A percentile compares a stretch with the other conserved stretches of the same genome.
Evolutionary conservation across 2,113 vertebrate genomes (phyloP).

Genomic region (Nothoprocta pentlandii): DNA sequence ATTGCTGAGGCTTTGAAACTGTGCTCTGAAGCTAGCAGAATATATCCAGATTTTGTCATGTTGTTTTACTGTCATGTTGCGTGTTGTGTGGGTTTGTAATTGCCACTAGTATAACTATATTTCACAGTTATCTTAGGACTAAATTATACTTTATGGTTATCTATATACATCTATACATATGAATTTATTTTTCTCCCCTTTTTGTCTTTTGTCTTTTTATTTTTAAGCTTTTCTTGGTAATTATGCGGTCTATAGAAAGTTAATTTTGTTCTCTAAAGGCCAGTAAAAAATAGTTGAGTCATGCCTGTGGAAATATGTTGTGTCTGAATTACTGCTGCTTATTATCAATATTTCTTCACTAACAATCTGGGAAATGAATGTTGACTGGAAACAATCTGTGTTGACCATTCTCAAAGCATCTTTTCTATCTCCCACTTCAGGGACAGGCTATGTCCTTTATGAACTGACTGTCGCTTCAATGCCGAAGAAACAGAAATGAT

Average conservation of each 20-base stretch:
- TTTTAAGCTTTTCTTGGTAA: neutral
- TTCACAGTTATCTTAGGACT: neutral
- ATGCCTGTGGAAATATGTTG: neutral
- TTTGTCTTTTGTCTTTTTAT: fast-evolving
- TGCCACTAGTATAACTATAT: neutral
- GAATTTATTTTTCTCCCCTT: neutral
- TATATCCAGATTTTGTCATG: neutral
- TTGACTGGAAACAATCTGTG: neutral
- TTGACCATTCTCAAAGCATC: neutral
- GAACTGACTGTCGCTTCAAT: slow-evolving; percentile 77
- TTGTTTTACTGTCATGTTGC: neutral
- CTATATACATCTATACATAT: neutral
- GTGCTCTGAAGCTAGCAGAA: neutral
- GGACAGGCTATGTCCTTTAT: slow-evolving; percentile 81
- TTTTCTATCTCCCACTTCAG: slow-evolving; percentile 75
- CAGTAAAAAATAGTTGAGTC: fast-evolving
- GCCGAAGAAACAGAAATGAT: slow-evolving; percentile 85
- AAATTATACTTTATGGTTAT: neutral
- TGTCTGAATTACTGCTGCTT: neutral
- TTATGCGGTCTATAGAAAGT: neutral
- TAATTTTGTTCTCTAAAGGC: neutral
- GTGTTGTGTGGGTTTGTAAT: neutral
- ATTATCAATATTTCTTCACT: neutral
- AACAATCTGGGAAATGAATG: neutral
- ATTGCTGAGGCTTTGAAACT: neutral